Conservation (phyloP, 1,140 invertebrate species). For the Caenorhabditis briggsae region DNA sequence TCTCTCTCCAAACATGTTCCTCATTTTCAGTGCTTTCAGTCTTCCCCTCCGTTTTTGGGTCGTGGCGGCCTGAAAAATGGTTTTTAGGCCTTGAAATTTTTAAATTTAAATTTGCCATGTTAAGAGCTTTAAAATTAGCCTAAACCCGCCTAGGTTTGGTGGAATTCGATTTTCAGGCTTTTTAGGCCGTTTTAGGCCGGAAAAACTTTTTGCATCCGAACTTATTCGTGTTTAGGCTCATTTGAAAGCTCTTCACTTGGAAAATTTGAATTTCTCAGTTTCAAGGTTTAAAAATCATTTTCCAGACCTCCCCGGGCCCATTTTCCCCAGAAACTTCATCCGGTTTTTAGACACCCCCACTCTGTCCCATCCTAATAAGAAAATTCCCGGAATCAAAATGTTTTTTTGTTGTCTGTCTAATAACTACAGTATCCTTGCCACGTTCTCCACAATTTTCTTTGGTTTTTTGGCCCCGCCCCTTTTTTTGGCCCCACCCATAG, state of each 20-base stretch:
- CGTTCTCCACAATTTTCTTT: too few relatives aligned
- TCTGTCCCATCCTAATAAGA: constrained; percentile 4
- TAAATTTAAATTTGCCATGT: not conserved
- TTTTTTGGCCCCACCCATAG: too few relatives aligned
- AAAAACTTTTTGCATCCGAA: not conserved
- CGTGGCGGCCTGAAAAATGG: not conserved
- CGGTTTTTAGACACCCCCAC: constrained; percentile 10
- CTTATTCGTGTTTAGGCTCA: not conserved
- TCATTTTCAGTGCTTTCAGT: constrained; percentile 55
- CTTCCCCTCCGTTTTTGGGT: not conserved
- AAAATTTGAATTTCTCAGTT: not conserved
- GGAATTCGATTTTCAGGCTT: not conserved
- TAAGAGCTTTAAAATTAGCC: not conserved
- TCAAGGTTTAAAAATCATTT: not conserved
- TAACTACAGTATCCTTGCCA: constrained; percentile 46
- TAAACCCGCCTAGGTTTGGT: not conserved
- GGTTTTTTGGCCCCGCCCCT: not conserved
- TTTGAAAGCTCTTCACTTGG: not conserved
- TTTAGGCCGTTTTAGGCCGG: not conserved
- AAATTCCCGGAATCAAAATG: not conserved
- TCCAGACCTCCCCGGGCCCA: not conserved
- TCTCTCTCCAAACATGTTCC: not conserved
- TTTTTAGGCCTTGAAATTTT: not conserved
- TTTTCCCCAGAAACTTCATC: not conserved
- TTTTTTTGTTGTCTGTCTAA: not conserved